phyloP scores from a whole-genome alignment of 23 tunicate species.

The Corella eumyota region DNA sequence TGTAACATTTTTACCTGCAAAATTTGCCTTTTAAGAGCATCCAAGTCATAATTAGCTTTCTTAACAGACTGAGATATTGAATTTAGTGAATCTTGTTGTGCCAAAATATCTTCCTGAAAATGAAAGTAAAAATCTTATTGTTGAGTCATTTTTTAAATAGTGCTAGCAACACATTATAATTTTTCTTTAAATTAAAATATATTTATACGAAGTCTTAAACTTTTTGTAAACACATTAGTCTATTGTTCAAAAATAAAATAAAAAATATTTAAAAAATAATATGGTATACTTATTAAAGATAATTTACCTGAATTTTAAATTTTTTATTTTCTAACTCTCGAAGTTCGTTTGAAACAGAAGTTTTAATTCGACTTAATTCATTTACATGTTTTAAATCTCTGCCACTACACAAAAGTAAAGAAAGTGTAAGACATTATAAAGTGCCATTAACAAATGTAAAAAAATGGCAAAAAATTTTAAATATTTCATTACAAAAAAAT shows the following conservation, averaged over 20 bases:
- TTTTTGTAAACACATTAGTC: neutral
- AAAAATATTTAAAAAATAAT: no score
- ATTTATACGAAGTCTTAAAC: neutral
- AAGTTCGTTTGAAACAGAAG: constrained; percentile 67
- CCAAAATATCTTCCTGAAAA: constrained; percentile 53
- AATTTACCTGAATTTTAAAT: constrained; percentile 72
- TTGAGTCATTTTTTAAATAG: neutral
- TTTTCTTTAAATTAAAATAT: neutral
- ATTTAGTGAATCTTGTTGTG: constrained; percentile 18
- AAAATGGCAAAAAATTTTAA: no score
- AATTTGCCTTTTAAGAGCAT: constrained; percentile 51
- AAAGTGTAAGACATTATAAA: no score
- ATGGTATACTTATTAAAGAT: no score
- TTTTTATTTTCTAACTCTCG: constrained; percentile 67
- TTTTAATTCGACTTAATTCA: constrained; percentile 68
- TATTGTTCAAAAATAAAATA: neutral
- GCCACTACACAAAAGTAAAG: constrained; percentile 1
- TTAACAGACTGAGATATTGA: constrained; percentile 28
- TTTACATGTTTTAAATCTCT: constrained; percentile 70
- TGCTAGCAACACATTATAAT: no score
- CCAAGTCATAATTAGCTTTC: constrained; percentile 57
- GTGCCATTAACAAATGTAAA: no score
- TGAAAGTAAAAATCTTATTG: neutral
- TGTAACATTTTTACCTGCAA: constrained; percentile 64
- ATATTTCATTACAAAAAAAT: no score